Conservation (phyloP, 2,888 invertebrate species). For the Drosophila birchii region DNA sequence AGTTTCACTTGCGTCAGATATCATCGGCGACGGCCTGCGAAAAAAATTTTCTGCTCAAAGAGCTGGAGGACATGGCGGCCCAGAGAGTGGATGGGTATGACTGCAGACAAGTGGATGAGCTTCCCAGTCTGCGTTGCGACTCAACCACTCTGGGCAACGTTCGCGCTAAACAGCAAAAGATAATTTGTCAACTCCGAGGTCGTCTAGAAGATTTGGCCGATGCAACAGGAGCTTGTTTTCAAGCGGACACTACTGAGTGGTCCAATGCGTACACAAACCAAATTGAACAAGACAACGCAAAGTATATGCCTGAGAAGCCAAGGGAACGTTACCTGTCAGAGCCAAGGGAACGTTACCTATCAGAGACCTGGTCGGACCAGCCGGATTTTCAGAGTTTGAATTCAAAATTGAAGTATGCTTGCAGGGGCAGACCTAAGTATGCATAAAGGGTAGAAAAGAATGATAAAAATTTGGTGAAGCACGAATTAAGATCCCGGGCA, state of each 20-base stretch:
- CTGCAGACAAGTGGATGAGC: slow-evolving; percentile 26
- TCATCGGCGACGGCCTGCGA: slow-evolving; percentile 61
- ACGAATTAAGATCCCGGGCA: neutral
- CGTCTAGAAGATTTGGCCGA: slow-evolving; percentile 54
- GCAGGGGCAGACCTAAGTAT: neutral
- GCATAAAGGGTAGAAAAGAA: too few relatives aligned
- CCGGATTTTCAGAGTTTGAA: neutral
- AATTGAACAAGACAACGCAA: neutral
- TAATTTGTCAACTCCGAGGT: slow-evolving; percentile 63
- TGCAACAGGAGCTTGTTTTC: slow-evolving; percentile 1
- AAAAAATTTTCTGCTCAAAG: slow-evolving; percentile 59
- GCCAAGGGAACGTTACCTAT: neutral
- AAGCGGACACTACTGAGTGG: slow-evolving; percentile 6
- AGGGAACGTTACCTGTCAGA: neutral
- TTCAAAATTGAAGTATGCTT: neutral
- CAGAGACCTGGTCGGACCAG: neutral
- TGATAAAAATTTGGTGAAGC: neutral
- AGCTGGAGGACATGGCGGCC: slow-evolving; percentile 68
- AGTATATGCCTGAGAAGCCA: neutral
- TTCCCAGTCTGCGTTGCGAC: slow-evolving; percentile 68
- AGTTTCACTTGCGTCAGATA: slow-evolving; percentile 79
- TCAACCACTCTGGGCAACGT: slow-evolving; percentile 65
- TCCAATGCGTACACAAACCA: neutral
- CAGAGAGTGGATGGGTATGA: slow-evolving; percentile 49
- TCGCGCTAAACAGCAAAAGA: slow-evolving; percentile 59